A percentile compares a stretch with the other conserved stretches of the same genome.
These are phyloP conservation scores for Colletes collaris DNA, from an alignment of 2,888 invertebrate species.

Conservation along the genomic window DNA sequence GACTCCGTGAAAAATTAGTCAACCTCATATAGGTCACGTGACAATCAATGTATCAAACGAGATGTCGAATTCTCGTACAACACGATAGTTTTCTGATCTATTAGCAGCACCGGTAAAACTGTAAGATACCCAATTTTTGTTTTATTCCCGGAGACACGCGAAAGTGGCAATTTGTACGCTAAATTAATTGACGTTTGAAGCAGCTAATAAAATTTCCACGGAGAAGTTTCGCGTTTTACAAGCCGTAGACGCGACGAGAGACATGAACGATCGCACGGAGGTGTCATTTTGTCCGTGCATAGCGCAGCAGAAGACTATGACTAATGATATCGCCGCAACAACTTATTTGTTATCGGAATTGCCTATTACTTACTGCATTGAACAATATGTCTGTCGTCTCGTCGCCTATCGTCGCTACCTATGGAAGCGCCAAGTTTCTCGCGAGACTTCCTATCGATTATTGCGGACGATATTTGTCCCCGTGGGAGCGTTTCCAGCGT, in stretches of 20 bases:
- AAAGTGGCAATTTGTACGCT: conserved; percentile 7
- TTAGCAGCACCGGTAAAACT: too few species aligned
- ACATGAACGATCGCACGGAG: conserved; percentile 39
- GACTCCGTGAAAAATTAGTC: too few species aligned
- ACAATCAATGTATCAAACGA: too few species aligned
- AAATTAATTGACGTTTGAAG: conserved; percentile 34
- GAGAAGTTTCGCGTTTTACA: conserved; percentile 28
- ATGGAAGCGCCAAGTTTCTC: conserved; percentile 29
- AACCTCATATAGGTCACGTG: too few species aligned
- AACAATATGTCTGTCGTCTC: conserved; percentile 56
- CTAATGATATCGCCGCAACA: conserved; percentile 61
- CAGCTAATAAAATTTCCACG: conserved; percentile 35
- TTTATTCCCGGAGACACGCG: neutral
- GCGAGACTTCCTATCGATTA: conserved; percentile 49
- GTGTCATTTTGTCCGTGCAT: conserved; percentile 45
- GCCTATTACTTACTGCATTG: conserved; percentile 63
- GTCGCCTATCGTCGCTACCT: conserved; percentile 38
- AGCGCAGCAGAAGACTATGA: conserved; percentile 52
- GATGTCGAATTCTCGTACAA: too few species aligned
- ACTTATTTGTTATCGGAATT: conserved; percentile 68
- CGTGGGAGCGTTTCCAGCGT: conserved; percentile 13
- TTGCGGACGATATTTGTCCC: conserved; percentile 36
- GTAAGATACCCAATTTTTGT: too few species aligned
- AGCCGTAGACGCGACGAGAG: conserved; percentile 26
- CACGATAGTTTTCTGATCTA: too few species aligned